Evolutionary conservation across 2,113 vertebrate species (phyloP), one percentile per base, ranked within the genome.

Genomic region (Corvus hawaiiensis): DNA sequence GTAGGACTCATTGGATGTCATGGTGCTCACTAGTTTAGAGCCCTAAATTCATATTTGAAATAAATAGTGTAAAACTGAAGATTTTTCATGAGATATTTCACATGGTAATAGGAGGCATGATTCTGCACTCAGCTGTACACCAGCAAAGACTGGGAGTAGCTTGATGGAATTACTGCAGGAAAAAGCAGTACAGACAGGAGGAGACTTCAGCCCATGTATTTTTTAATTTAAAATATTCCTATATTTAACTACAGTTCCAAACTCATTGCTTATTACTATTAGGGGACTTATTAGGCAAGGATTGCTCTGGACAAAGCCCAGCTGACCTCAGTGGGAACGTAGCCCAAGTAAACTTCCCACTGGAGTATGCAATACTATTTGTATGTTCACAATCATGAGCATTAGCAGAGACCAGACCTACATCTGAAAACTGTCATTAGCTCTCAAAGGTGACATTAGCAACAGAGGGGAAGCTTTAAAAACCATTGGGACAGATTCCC

Each of bases 321-420:
- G 56, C 44, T 92, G 88, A 92, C 68, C 92, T 92, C 79, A 86
- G 37, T 33, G 68, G 93, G 90, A 96, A 93, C 84, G 92, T 28
- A 95, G 90, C 85, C 85, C 51, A 77, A 89, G 68, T 78, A 95
- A 95, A 90, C 90, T 84, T 96, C 92, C 90, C 76, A 72, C 0
- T 78, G 83, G 73, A 93, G 13, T 63, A 71, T 39, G 55, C 61
- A 94, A 55, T 55, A 37, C 39, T 71, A 27, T 52, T 90, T n/a
- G 9, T 32, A 71, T 5, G 35, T 46, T 82, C 55, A 49, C 41
- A 64, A 10, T 59, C n/a, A 23, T 10, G 12, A 81, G 52, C 61
- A 63, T 86, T 72, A 90, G 64, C 83, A 88, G 48, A 90, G 61
- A 52, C 49, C 69, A 87, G 94, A 71, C 15, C n/a, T 56, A 27